phyloP scores from a whole-genome alignment of 2,797 vertebrate species.

The Serranus cabrilla region DNA sequence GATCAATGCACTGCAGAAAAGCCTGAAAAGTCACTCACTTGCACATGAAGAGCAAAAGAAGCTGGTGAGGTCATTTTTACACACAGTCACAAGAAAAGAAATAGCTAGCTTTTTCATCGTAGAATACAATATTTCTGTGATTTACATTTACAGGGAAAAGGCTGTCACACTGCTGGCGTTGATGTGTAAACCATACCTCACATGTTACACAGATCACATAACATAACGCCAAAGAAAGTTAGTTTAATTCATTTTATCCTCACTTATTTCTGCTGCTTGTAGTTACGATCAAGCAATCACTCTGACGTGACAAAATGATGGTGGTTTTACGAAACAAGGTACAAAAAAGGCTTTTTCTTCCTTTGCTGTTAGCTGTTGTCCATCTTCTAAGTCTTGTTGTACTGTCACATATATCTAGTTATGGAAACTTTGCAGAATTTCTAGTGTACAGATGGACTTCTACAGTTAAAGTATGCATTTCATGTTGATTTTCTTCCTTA shows the following conservation, averaged over 20 bases:
- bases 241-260: conserved; percentile 52
- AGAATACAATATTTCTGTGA: too few species aligned
- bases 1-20: conserved; percentile 86
- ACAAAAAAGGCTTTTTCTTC: conserved; percentile 57
- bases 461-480: conserved; percentile 1
- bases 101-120: conserved; percentile 25
- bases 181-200: conserved; percentile 71
- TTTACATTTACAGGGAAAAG: too few species aligned
- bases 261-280: conserved; percentile 41
- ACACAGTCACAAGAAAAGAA: conserved; percentile 29
- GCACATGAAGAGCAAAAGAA: conserved; percentile 82
- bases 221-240: conserved; percentile 55
- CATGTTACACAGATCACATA: conserved; percentile 57
- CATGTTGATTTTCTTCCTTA: not conserved
- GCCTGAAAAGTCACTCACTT: conserved; percentile 75
- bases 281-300: conserved; percentile 61
- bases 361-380: conserved; percentile 81
- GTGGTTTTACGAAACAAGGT: conserved; percentile 31
- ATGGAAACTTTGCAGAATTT: conserved; percentile 55
- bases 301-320: conserved; percentile 59
- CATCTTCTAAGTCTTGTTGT: conserved; percentile 76
- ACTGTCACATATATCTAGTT: conserved; percentile 65
- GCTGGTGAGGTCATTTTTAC: conserved; percentile 82
- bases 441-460: not conserved
- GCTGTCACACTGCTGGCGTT: conserved; percentile 54